Conservation (phyloP, 2,888 invertebrate species). For the Cepaea hortensis region DNA sequence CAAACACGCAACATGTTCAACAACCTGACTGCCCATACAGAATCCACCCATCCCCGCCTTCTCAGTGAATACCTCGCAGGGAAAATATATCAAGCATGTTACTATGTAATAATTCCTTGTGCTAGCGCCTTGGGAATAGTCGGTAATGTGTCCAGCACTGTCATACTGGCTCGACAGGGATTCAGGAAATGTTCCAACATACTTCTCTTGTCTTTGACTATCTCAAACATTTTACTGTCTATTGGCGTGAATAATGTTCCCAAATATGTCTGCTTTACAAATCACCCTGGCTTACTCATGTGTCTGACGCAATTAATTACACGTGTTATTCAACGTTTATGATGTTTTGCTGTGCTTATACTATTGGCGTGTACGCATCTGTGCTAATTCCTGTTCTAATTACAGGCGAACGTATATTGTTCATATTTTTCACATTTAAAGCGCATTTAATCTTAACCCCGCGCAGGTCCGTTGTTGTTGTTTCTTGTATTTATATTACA, state of each 20-base stretch:
- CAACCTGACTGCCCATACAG: no score
- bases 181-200: neutral
- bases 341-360: neutral
- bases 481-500: neutral
- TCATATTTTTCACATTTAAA: neutral
- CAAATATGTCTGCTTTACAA: neutral
- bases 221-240: neutral
- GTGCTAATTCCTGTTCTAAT: neutral
- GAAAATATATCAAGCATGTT: neutral
- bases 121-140: neutral
- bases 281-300: neutral
- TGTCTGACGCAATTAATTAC: neutral
- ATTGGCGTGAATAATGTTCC: neutral
- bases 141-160: neutral
- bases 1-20: no score
- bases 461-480: neutral
- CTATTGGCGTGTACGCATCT: neutral
- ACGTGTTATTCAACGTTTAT: neutral
- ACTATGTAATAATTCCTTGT: neutral
- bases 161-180: neutral
- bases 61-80: no score
- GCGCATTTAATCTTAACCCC: neutral
- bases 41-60: no score
- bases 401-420: neutral
- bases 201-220: neutral